Percentiles rank a stretch among this genome's conserved stretches.
These are phyloP conservation scores for Pelmatolapia mariae DNA, from an alignment of 2,113 vertebrate genomes.

Conservation along the genomic window DNA sequence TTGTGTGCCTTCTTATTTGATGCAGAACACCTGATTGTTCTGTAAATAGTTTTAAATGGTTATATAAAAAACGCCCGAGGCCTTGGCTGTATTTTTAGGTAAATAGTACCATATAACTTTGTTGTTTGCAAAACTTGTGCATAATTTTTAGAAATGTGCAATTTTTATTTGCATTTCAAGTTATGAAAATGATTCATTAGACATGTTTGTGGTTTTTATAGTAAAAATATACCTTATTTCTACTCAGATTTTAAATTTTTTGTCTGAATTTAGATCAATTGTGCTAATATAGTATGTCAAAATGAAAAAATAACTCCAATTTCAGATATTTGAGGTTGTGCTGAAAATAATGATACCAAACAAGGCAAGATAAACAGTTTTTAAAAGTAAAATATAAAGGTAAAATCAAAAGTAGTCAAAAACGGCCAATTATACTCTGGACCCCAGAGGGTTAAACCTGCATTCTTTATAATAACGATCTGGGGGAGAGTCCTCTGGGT, in stretches of 20 bases:
- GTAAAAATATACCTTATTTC: not conserved
- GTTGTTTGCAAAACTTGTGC: not conserved
- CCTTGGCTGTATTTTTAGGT: not conserved
- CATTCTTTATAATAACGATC: not conserved
- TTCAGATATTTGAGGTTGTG: not conserved
- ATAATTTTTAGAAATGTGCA: not conserved
- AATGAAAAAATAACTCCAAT: not conserved
- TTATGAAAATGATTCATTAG: not conserved
- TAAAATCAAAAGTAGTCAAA: not conserved
- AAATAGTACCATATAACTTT: not conserved
- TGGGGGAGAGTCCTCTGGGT: not conserved
- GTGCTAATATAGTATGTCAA: not conserved
- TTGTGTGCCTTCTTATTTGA: not conserved
- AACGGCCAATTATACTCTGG: not conserved
- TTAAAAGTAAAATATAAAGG: not conserved
- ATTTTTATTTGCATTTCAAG: not conserved
- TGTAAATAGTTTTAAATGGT: not conserved
- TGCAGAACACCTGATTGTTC: not conserved
- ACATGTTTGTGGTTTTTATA: not conserved
- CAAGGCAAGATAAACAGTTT: not conserved
- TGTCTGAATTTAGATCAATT: not conserved
- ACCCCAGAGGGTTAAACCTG: not conserved
- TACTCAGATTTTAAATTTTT: rapidly evolving
- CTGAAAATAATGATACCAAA: not conserved
- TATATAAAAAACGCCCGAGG: not conserved